phyloP scores from a whole-genome alignment of 2,797 vertebrate genomes.

The Syncerus caffer region DNA sequence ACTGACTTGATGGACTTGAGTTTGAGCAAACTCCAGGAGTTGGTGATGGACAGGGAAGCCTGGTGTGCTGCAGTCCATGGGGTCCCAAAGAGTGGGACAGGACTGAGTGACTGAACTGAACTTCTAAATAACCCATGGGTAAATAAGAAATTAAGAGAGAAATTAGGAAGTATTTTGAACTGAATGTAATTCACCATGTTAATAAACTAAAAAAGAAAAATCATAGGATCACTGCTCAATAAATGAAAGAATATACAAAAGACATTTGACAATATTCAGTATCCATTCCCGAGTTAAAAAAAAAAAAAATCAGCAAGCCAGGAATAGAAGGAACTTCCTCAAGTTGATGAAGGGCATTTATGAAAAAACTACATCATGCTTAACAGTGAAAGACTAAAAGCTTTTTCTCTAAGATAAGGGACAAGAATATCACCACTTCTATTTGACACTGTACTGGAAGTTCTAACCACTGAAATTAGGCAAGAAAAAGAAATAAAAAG shows the following conservation, averaged over 20 bases:
- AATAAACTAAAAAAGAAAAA: constrained; percentile 19
- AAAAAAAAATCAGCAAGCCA: background rate
- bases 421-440: background rate
- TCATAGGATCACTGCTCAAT: background rate
- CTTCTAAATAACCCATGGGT: background rate
- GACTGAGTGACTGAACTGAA: background rate
- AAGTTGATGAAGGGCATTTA: background rate
- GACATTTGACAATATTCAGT: background rate
- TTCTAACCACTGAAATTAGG: background rate
- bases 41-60: background rate
- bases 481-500: background rate
- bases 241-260: background rate
- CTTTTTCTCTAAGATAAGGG: background rate
- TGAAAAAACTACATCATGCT: background rate
- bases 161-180: background rate
- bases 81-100: background rate
- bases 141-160: background rate
- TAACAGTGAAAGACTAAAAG: background rate
- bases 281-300: background rate
- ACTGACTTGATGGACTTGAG: background rate
- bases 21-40: background rate
- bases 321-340: background rate
- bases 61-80: background rate
- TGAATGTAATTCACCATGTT: background rate
- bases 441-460: background rate